A percentile compares a stretch with the other conserved stretches of the same genome.
Conservation (phyloP, 2,888 invertebrate species). For the Drosophila melanosoma region DNA sequence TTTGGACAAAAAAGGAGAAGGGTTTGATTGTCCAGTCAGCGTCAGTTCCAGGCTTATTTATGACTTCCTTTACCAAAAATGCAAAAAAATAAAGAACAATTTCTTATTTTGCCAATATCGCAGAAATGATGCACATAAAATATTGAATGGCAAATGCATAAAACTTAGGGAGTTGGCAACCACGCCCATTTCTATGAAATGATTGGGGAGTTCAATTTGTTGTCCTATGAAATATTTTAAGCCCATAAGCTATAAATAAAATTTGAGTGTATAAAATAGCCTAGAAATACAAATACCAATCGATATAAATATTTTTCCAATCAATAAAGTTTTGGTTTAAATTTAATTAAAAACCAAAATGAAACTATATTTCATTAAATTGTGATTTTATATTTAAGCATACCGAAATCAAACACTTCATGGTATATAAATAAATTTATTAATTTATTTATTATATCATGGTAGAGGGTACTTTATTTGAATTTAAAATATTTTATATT, state of each 20-base stretch:
- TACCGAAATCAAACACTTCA: background rate
- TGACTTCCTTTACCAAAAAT: slow-evolving; percentile 74
- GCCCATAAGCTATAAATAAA: background rate
- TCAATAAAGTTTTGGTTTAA: background rate
- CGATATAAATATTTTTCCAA: background rate
- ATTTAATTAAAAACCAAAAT: background rate
- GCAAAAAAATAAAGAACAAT: slow-evolving; percentile 55
- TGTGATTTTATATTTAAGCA: background rate
- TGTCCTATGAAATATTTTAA: background rate
- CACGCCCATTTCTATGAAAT: slow-evolving; percentile 49
- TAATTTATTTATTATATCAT: background rate
- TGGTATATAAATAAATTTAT: background rate
- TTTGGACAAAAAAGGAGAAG: slow-evolving; percentile 53
- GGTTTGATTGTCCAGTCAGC: slow-evolving; percentile 72
- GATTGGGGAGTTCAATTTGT: background rate
- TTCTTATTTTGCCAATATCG: slow-evolving; percentile 73
- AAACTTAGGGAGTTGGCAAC: slow-evolving; percentile 28
- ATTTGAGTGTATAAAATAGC: background rate
- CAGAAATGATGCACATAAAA: slow-evolving; percentile 75
- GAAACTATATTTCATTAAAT: background rate
- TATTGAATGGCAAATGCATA: slow-evolving; percentile 63
- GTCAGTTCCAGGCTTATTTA: slow-evolving; percentile 70
- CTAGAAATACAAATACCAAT: background rate
- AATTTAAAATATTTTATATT: too few species aligned
- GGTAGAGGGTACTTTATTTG: background rate